Base-by-base conservation (phyloP, 2,888 invertebrate genomes). In the Polia nebulosa region DNA sequence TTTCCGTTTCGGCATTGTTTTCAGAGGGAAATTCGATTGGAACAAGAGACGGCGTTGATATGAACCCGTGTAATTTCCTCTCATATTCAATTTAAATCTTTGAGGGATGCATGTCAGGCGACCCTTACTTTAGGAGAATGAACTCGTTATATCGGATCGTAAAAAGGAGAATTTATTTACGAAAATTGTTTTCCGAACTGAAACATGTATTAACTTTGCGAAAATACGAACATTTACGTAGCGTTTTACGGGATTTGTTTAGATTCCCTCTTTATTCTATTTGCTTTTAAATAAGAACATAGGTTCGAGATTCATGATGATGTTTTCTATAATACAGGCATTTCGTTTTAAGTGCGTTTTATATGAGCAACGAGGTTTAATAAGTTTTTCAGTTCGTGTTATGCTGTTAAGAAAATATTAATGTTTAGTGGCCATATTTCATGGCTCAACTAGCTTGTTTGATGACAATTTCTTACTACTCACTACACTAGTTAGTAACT, bases 1-100 rank as follows among this genome's bases (percentile, higher is more conserved):
- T 95, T 94, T 95, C 95, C 95, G 95, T 87, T 90, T 84, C 78
- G 87, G 89, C 92, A 91, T 93, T 94, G 93, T 95, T 94, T 94
- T 95, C 90, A 89, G 87, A 90, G 90, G 89, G 90, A 91, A 90
- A 92, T 92, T 93, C 92, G 92, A 93, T 94, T 91, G 91, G 89
- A 89, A 91, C 88, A 89, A 91, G 89, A 91, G 90, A 87, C 88
- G 88, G 88, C 89, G 87, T 88, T 91, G 92, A 91, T 92, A 92
- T 89, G 91, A 89, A 88, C 90, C 89, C 89, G 87, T 88, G 91
- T 94, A 92, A 95, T 94, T 95, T 95, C 94, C 95, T 94, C 89
- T 91, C 87, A 91, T 89, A 92, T 93, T 92, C 88, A 93, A 92
- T 94, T 92, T 91, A 90, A 93, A 91, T 91, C 91, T 93, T 93